Conservation (phyloP, 1,140 invertebrate species). For the Drosophila kurseongensis region DNA sequence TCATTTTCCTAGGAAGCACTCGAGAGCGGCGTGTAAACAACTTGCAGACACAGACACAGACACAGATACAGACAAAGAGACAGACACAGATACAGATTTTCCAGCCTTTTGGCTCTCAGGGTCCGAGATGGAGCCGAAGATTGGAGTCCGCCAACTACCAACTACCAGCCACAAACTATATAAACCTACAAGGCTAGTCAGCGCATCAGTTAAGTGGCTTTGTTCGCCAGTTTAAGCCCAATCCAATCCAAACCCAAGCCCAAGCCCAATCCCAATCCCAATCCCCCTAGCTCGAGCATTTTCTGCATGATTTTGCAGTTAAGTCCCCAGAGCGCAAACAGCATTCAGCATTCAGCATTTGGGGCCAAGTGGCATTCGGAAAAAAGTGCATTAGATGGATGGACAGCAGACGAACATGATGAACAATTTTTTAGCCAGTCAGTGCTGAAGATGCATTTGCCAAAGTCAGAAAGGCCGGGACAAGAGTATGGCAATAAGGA, state of each 20-base stretch:
- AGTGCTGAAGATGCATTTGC: background rate
- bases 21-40: constrained; percentile 74
- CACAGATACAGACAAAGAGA: background rate
- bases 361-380: constrained; percentile 42
- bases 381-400: constrained; percentile 29
- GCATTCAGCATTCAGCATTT: constrained; percentile 19
- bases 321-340: constrained; percentile 32
- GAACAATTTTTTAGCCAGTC: constrained; percentile 33
- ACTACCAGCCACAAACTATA: constrained; percentile 16
- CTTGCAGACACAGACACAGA: constrained; percentile 25
- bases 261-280: background rate
- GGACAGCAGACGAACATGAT: constrained; percentile 21
- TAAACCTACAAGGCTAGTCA: constrained; percentile 72
- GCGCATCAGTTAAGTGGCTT: constrained; percentile 73
- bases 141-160: constrained; percentile 8
- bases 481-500: constrained; percentile 17
- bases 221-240: constrained; percentile 55
- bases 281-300: constrained; percentile 20
- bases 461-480: constrained; percentile 7
- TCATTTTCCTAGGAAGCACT: constrained; percentile 83
- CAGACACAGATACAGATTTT: constrained; percentile 41
- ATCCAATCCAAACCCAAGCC: background rate
- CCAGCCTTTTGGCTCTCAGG: constrained; percentile 21
- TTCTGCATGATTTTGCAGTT: constrained; percentile 80
- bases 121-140: constrained; percentile 5